phyloP scores from a whole-genome alignment of 2,113 vertebrate genomes.

The Phrynosoma platyrhinos region DNA sequence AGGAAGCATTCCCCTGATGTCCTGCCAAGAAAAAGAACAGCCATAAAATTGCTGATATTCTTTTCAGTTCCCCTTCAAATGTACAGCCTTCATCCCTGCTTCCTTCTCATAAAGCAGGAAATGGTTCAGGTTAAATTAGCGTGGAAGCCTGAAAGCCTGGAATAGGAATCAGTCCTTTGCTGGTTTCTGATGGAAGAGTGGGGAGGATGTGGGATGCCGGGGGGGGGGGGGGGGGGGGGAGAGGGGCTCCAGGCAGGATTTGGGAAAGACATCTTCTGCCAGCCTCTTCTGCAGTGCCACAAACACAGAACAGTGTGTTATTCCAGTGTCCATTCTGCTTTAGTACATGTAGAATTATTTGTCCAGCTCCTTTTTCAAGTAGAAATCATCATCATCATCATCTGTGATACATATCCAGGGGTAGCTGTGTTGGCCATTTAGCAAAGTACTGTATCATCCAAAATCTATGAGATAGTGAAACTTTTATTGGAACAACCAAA shows the following conservation, averaged over 20 bases:
- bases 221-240: neutral
- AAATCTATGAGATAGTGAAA: too few relatives aligned
- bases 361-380: conserved; percentile 22
- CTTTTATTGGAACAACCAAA: too few relatives aligned
- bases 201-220: too few relatives aligned
- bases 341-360: conserved; percentile 52
- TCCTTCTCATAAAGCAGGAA: conserved; percentile 76
- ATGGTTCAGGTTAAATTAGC: conserved; percentile 76
- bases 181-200: neutral
- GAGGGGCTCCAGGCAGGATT: conserved; percentile 56
- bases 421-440: too few relatives aligned
- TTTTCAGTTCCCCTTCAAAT: conserved; percentile 62
- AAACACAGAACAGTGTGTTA: neutral
- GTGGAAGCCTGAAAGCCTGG: conserved; percentile 67
- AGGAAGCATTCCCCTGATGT: neutral
- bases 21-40: conserved; percentile 67
- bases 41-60: conserved; percentile 55
- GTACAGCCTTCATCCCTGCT: conserved; percentile 77
- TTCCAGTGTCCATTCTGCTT: conserved; percentile 43
- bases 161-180: conserved; percentile 59
- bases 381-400: too few relatives aligned
- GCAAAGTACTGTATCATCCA: too few relatives aligned
- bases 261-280: conserved; percentile 39
- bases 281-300: conserved; percentile 40
- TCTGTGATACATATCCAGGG: too few relatives aligned